A percentile compares a stretch with the other conserved stretches of the same genome.
Evolutionary conservation across 2,113 vertebrate genomes (phyloP).

Genomic region (Leptobrachium leishanense): DNA sequence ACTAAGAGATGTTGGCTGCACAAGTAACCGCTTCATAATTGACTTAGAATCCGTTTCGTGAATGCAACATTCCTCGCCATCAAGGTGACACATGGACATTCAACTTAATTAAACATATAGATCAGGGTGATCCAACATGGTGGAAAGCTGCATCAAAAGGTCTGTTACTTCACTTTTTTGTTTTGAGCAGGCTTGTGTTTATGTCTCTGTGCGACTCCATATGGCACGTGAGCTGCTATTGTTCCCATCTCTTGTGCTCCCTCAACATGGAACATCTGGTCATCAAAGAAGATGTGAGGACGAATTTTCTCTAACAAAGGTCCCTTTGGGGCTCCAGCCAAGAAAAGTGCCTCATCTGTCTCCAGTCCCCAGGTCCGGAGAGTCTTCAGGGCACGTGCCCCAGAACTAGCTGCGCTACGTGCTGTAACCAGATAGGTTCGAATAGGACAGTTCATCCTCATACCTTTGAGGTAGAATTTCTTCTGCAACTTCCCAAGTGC

Average conservation of each 20-base stretch:
- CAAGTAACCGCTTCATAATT: background rate
- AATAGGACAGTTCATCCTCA: conserved; percentile 89
- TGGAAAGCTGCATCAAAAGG: background rate
- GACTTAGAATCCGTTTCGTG: background rate
- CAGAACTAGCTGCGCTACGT: conserved; percentile 89
- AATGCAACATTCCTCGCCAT: background rate
- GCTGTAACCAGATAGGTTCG: conserved; percentile 93
- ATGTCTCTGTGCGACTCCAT: conserved; percentile 77
- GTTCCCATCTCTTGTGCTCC: conserved; percentile 89
- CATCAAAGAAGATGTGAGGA: conserved; percentile 94
- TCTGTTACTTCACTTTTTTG: conserved; percentile 52
- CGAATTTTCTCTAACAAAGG: conserved; percentile 90
- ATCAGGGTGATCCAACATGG: background rate
- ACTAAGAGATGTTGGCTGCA: background rate
- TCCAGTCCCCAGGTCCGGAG: conserved; percentile 93
- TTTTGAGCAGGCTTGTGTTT: conserved; percentile 51
- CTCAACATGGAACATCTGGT: conserved; percentile 94
- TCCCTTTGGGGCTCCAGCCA: conserved; percentile 90
- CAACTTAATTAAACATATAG: background rate
- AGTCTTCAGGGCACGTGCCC: conserved; percentile 87
- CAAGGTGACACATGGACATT: background rate
- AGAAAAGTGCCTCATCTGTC: conserved; percentile 89
- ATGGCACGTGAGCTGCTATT: conserved; percentile 88
- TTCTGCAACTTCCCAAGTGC: conserved; percentile 90
- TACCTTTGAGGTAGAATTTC: conserved; percentile 89